Base-by-base conservation (phyloP, 2,797 vertebrate genomes). In the Remorina albescens region DNA sequence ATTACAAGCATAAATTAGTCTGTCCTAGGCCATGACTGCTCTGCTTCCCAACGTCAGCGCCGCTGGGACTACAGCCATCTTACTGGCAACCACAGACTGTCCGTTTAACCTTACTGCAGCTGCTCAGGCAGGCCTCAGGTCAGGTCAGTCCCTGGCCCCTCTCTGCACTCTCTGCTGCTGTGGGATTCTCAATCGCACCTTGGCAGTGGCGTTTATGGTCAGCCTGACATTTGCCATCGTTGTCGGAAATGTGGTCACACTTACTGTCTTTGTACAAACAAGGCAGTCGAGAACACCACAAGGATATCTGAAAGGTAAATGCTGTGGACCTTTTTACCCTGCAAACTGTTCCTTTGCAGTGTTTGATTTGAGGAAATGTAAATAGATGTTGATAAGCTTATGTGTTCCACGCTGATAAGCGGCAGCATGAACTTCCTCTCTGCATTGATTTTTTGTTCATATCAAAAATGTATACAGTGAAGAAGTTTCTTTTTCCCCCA, bases 241-340 rank as follows among this genome's bases (percentile, higher is more conserved):
- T 39, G 67, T 93, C 12, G 95, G 96, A 67, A 96, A 96, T n/a
- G 91, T 95, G 76, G 77, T 96, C 86, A 96, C 93, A 1, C 92
- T 96, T 7, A 92, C 93, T 1, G 95, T 96, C 37, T 95, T 96
- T 81, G 91, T 95, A 80, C 91, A 94, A 77, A 94, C 92, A 0
- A 92, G 91, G 71, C 95, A 94, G 62, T 95, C 94, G 8, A 89
- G 91, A 42, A 96, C 95, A 2, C 90, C 95, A 5, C 95, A 96
- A 67, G 93, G 95, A 51, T 96, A 95, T 74, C 89, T 96, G 47
- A 96, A 96, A 95, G 94, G 95, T 95, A 87, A 83, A 53, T 59
- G 2, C 23, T 61, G 4, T 63, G 18, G 5, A 62, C 0, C 0
- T 2, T 25, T 11, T 56, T 30, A 30, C n/a, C 8, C 5, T 8